Conservation (phyloP, 2,113 vertebrate genomes). For the Empidonax traillii region DNA sequence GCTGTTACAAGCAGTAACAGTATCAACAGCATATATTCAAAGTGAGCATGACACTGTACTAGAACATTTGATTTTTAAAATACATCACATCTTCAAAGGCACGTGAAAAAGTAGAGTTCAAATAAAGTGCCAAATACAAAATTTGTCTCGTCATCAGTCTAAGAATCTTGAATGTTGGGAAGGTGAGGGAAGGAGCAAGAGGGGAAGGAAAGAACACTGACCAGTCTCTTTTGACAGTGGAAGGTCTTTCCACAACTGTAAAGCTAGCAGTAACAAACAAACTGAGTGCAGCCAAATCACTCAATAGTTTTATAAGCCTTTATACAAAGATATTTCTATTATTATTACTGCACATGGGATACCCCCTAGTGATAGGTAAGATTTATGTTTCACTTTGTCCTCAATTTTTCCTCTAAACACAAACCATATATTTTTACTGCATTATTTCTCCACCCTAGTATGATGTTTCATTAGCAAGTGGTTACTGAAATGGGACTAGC, state of each 20-base stretch:
- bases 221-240: neutral
- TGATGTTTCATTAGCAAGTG: neutral
- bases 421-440: neutral
- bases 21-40: neutral
- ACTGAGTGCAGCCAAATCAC: neutral
- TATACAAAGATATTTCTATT: neutral
- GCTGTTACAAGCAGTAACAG: neutral
- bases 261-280: neutral
- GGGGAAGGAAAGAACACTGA: neutral
- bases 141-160: neutral
- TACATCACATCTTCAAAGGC: neutral
- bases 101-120: neutral
- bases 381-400: neutral
- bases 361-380: conserved; percentile 68
- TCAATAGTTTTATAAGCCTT: neutral
- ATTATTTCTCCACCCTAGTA: neutral
- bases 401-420: neutral
- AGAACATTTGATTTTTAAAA: neutral
- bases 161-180: neutral
- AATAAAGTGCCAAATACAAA: neutral
- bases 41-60: neutral
- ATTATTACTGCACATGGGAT: neutral
- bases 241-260: neutral
- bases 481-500: neutral
- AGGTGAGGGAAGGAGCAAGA: neutral